Evolutionary conservation across 2,888 invertebrate species (phyloP).

Genomic region (Eremobia ochroleuca): DNA sequence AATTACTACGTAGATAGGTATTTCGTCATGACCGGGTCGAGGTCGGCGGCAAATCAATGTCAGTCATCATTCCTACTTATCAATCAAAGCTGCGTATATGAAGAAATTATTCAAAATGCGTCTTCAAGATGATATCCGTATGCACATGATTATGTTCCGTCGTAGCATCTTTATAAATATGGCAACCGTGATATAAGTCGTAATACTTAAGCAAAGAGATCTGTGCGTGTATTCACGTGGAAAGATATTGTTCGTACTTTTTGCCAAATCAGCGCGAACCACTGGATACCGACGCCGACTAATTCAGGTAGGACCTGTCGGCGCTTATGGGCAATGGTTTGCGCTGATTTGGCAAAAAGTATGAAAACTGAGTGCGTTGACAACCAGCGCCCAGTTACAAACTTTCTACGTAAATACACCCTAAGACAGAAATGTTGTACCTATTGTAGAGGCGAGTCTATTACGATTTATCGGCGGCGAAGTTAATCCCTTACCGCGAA

Average conservation of each 20-base stretch:
- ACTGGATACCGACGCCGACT: not conserved
- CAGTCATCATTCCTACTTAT: conserved; percentile 50
- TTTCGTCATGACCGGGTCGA: conserved; percentile 39
- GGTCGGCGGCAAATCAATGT: conserved; percentile 49
- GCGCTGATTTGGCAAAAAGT: not conserved
- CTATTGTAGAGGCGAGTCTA: conserved; percentile 16
- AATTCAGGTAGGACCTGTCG: not conserved
- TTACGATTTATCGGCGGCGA: conserved; percentile 34
- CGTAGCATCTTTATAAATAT: conserved; percentile 27
- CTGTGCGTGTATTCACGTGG: not conserved
- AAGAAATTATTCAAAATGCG: conserved; percentile 33
- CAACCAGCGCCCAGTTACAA: no score
- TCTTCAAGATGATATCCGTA: conserved; percentile 22
- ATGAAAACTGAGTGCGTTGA: not conserved
- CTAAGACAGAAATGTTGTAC: not conserved
- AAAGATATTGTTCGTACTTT: not conserved
- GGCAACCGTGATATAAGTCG: conserved; percentile 2
- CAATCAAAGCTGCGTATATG: conserved; percentile 30
- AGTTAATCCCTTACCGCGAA: conserved; percentile 42
- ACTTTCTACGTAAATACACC: not conserved
- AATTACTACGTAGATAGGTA: not conserved
- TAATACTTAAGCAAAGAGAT: not conserved
- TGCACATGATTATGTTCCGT: not conserved
- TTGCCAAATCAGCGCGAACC: not conserved
- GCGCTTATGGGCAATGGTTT: not conserved